Conservation (phyloP, 2,797 vertebrate genomes). For the Acanthornis magna region DNA sequence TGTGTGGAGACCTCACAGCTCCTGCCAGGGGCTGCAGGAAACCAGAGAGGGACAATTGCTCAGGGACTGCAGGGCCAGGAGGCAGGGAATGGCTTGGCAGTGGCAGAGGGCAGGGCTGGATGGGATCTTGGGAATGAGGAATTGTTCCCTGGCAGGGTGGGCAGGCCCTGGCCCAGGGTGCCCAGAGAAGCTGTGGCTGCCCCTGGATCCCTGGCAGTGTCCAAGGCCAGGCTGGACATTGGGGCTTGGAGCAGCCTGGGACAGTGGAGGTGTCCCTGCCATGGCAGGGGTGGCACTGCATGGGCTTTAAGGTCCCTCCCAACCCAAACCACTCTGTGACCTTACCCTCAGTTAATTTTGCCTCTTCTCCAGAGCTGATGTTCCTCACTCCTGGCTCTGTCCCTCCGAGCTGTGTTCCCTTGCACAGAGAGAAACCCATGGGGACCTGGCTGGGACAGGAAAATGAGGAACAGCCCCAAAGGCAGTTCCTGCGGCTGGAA, state of each 20-base stretch:
- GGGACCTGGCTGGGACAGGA: not conserved
- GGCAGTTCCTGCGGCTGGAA: not conserved
- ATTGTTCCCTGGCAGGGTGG: not conserved
- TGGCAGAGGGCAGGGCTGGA: not conserved
- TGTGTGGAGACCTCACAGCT: not conserved
- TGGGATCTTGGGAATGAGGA: not conserved
- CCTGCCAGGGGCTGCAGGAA: not conserved
- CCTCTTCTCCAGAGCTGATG: not conserved
- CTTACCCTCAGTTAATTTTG: not conserved
- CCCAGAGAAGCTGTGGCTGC: not conserved
- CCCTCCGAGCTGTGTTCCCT: not conserved
- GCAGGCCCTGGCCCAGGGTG: not conserved
- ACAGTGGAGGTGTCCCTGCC: not conserved
- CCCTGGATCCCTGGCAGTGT: not conserved
- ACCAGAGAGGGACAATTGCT: not conserved
- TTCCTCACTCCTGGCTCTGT: not conserved
- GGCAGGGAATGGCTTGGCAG: not conserved
- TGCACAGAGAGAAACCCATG: not conserved
- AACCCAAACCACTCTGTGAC: not conserved
- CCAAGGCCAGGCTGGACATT: not conserved
- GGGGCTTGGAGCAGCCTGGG: not conserved
- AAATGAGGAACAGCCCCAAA: not conserved
- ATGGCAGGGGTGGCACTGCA: accelerated
- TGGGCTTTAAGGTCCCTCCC: accelerated
- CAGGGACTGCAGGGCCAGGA: not conserved